A percentile compares a stretch with the other conserved stretches of the same genome.
These are phyloP conservation scores for Araneus ventricosus DNA, from an alignment of 1,140 invertebrate species.

Conservation along the genomic window DNA sequence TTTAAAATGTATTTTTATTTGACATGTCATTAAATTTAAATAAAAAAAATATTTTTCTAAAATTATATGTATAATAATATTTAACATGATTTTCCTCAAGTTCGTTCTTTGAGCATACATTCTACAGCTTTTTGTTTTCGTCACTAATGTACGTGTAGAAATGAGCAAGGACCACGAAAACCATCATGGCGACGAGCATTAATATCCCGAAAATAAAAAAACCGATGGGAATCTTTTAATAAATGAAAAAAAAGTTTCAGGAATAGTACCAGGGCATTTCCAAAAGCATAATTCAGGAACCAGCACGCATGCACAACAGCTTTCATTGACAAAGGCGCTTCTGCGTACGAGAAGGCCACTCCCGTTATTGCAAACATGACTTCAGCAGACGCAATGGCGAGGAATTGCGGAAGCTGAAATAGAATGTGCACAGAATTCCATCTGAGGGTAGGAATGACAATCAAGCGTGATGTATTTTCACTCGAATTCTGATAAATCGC, in stretches of 20 bases:
- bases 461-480: not conserved
- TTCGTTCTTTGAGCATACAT: no score
- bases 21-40: no score
- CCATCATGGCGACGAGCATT: conserved; percentile 90
- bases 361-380: conserved; percentile 95
- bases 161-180: conserved; percentile 88
- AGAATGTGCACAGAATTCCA: not conserved
- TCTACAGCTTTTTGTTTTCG: no score
- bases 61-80: no score
- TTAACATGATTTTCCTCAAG: no score
- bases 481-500: not conserved
- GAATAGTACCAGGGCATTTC: conserved; percentile 84
- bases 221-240: conserved; percentile 86
- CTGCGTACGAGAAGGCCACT: conserved; percentile 92
- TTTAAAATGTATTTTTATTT: no score
- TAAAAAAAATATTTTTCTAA: no score
- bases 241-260: not conserved
- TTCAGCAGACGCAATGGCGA: conserved; percentile 90
- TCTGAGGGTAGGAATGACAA: not conserved
- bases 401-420: conserved; percentile 84
- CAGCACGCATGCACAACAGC: conserved; percentile 93
- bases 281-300: conserved; percentile 92
- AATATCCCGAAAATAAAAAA: conserved; percentile 92
- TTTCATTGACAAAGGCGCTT: conserved; percentile 93
- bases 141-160: conserved; percentile 80